A percentile compares a stretch with the other conserved stretches of the same genome.
phyloP scores from a whole-genome alignment of 2,797 vertebrate genomes.

The Bradypodion pumilum region DNA sequence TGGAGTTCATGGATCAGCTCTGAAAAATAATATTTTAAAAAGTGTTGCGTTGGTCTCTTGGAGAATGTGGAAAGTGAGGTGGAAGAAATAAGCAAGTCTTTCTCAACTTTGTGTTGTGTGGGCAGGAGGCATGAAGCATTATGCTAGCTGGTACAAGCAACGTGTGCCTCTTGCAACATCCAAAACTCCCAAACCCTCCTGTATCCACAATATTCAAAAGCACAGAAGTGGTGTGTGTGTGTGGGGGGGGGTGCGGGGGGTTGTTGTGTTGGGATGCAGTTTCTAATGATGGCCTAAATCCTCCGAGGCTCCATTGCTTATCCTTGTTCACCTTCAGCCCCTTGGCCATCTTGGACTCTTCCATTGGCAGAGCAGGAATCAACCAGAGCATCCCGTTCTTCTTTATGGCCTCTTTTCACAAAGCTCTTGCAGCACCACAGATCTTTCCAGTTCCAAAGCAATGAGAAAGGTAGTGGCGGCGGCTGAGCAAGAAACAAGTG shows the following conservation, averaged over 20 bases:
- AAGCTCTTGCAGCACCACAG: neutral
- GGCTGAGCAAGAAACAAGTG: neutral
- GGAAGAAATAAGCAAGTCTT: neutral
- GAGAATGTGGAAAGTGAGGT: neutral
- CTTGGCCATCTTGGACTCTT: neutral
- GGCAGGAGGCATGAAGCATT: neutral
- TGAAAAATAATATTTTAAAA: conserved; percentile 1
- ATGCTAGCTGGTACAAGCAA: neutral
- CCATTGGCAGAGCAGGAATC: neutral
- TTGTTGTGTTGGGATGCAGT: too few species aligned
- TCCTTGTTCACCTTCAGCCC: neutral
- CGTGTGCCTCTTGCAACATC: too few species aligned
- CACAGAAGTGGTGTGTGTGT: neutral
- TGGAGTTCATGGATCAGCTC: neutral
- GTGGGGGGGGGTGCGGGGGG: too few species aligned
- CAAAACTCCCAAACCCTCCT: neutral
- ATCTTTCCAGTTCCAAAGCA: neutral
- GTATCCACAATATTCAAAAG: neutral
- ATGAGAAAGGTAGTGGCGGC: neutral
- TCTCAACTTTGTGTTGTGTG: neutral
- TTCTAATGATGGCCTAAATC: neutral
- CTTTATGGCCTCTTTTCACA: neutral
- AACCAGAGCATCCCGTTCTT: neutral
- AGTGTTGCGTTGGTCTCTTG: neutral
- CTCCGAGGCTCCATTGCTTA: neutral